A percentile compares a stretch with the other conserved stretches of the same genome.
These are phyloP conservation scores for Nineta flava DNA, from an alignment of 2,888 invertebrate species.

Conservation along the genomic window DNA sequence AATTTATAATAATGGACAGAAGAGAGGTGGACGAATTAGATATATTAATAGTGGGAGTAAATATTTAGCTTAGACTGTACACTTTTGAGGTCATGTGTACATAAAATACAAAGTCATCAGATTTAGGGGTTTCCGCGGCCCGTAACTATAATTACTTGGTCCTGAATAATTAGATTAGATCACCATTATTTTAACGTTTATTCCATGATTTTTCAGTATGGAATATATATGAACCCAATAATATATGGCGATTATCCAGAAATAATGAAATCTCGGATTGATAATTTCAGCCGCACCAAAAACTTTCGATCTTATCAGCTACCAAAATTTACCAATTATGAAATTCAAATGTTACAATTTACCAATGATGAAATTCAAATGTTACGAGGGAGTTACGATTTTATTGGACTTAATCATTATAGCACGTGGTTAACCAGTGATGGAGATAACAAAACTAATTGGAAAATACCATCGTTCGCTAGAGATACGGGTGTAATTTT, in stretches of 20 bases:
- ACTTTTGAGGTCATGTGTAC: too few species aligned
- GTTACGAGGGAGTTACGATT: constrained; percentile 48
- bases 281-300: constrained; percentile 37
- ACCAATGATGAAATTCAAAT: constrained; percentile 41
- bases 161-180: too few species aligned
- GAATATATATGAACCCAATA: constrained; percentile 53
- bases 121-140: too few species aligned
- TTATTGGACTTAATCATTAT: constrained; percentile 61
- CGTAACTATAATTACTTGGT: too few species aligned
- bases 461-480: constrained; percentile 34
- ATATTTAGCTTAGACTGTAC: too few species aligned
- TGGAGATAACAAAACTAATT: neutral
- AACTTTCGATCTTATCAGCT: constrained; percentile 42
- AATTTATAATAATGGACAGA: too few species aligned
- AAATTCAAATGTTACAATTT: too few species aligned
- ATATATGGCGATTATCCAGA: constrained; percentile 50
- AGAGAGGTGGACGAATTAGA: too few species aligned
- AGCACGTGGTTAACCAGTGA: constrained; percentile 34
- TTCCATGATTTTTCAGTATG: constrained; percentile 31
- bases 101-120: too few species aligned
- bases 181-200: too few species aligned
- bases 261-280: constrained; percentile 42
- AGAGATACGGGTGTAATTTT: constrained; percentile 43
- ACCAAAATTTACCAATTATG: constrained; percentile 38
- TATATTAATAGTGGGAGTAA: too few species aligned